Percentiles rank a stretch among this genome's conserved stretches.
These are phyloP conservation scores for Naja naja DNA, from an alignment of 2,113 vertebrate species.

Conservation along the genomic window DNA sequence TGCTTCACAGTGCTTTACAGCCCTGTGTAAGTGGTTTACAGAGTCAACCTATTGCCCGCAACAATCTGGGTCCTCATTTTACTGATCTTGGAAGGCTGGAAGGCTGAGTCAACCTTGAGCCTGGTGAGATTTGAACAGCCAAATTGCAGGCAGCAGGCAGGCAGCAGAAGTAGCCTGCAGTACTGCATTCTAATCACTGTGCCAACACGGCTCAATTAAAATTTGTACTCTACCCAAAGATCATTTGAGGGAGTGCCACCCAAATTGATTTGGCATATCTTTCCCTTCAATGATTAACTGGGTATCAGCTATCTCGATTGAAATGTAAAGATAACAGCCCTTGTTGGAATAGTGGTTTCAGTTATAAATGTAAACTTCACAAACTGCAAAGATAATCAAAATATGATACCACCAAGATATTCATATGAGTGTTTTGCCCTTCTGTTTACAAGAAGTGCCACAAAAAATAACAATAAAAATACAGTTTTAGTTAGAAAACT, in stretches of 20 bases:
- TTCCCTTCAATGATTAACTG: not conserved
- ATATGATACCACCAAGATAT: not conserved
- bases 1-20: no score
- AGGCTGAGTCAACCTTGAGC: no score
- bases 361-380: not conserved
- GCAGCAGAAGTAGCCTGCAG: no score
- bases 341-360: not conserved
- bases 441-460: not conserved
- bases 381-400: not conserved
- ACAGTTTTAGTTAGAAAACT: not conserved
- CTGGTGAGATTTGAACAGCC: no score
- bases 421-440: not conserved
- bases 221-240: not conserved
- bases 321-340: not conserved
- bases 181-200: no score
- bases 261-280: not conserved
- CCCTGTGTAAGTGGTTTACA: no score
- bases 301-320: not conserved
- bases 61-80: no score
- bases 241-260: not conserved
- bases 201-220: not conserved
- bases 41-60: no score
- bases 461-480: not conserved
- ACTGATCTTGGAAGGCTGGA: no score
- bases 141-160: no score